phyloP scores from a whole-genome alignment of 2,888 invertebrate species.

The Temnothorax ravouxi region DNA sequence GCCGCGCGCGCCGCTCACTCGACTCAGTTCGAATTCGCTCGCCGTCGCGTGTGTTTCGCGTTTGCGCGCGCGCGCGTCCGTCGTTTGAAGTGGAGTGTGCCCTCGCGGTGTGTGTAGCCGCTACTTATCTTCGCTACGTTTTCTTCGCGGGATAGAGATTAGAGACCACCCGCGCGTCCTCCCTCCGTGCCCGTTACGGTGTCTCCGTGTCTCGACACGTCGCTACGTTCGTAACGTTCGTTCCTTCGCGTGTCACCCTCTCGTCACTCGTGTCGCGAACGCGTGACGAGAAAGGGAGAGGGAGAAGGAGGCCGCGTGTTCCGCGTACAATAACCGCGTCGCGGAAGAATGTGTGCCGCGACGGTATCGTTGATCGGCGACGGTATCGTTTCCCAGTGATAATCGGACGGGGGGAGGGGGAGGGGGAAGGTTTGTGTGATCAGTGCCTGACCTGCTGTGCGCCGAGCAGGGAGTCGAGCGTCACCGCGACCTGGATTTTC shows the following conservation, averaged over 20 bases:
- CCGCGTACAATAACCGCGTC: constrained; percentile 17
- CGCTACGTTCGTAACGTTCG: not conserved
- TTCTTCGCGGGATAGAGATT: not conserved
- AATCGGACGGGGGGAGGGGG: constrained; percentile 38
- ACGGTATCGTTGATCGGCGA: constrained; percentile 26
- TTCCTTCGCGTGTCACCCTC: not conserved
- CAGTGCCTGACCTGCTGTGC: constrained; percentile 60
- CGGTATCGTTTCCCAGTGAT: constrained; percentile 69
- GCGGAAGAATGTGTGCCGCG: constrained; percentile 69
- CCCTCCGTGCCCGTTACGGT: not conserved
- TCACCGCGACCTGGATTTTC: constrained; percentile 56
- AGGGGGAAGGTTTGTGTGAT: constrained; percentile 35
- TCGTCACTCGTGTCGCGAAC: constrained; percentile 12
- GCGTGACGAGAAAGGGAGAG: not conserved
- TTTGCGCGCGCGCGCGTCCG: constrained; percentile 59
- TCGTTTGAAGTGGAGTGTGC: constrained; percentile 40
- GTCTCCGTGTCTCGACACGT: not conserved
- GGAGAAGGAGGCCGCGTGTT: constrained; percentile 29
- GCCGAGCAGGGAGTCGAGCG: constrained; percentile 50
- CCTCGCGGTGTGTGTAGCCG: constrained; percentile 53
- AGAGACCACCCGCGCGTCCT: not conserved
- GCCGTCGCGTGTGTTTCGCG: constrained; percentile 76
- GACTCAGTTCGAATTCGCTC: constrained; percentile 82
- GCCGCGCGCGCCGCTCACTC: not conserved
- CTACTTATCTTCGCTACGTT: constrained; percentile 28